Evolutionary conservation across 2,888 invertebrate species (phyloP), one percentile per base, ranked within the genome.

Genomic region (Sphinx pinastri): DNA sequence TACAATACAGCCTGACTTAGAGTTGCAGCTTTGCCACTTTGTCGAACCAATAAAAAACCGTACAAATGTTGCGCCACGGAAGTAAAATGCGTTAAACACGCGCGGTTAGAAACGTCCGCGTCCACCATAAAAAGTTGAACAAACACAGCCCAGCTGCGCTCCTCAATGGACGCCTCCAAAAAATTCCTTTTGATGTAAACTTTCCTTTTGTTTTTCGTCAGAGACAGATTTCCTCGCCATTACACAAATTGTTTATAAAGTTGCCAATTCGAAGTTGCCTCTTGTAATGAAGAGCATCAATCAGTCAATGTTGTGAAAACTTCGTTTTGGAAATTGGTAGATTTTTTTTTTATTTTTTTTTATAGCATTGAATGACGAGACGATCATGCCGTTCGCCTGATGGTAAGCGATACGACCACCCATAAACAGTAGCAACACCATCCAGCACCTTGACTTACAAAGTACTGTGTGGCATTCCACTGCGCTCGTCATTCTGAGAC

Each of bases 181-280:
- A 70, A 70, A 78, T 83, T 84, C 76, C 81, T 80, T 84, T 84
- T 85, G 85, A 87, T 82, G 80, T 82, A 79, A 84, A 87, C 81
- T 82, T 87, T 77, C 74, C 74, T 77, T 84, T 87, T 87, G 83
- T 87, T 84, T 82, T 79, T 75, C 76, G 78, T 75, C 80, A 77
- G 79, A 81, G 86, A 88, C 84, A 84, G 86, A 88, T 85, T 86
- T 84, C 78, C 82, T 85, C 81, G 84, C 85, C 87, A 87, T 88
- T 88, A 87, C 83, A 85, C 80, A 84, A 85, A 85, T 87, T 86
- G 83, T 86, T 86, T 85, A 83, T 84, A 86, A 85, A 87, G 82
- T 87, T 85, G 73, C 76, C 79, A 76, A 84, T 85, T 82, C 77
- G 74, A 71, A 82, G 83, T 84, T 83, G 77, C 75, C 76, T 74